Evolutionary conservation across 2,797 vertebrate genomes (phyloP).

Genomic region (Diglossa cyanea): DNA sequence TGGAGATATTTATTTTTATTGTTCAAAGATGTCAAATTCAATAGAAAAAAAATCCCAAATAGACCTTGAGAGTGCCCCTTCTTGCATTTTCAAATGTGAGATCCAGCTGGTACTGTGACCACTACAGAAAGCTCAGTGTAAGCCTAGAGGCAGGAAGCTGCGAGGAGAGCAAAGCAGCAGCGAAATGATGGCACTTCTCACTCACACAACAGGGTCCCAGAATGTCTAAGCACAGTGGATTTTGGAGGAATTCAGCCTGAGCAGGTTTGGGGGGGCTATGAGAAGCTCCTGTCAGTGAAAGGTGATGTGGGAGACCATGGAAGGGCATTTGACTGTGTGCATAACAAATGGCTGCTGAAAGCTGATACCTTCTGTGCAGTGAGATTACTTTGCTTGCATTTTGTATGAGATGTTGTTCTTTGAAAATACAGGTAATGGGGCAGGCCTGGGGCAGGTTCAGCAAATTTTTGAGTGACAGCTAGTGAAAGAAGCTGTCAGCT

Average conservation of each 20-base stretch:
- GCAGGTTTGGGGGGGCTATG: neutral
- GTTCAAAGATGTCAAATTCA: neutral
- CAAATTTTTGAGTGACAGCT: neutral
- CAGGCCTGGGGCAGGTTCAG: neutral
- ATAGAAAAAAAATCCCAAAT: neutral
- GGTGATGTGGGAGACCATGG: accelerated
- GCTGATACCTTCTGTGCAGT: neutral
- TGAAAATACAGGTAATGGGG: neutral
- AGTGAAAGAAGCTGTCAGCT: neutral
- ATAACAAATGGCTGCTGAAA: neutral
- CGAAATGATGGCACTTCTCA: neutral
- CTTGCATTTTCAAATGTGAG: neutral
- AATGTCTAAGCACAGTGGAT: neutral
- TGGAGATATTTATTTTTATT: neutral
- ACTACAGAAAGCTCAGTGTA: neutral
- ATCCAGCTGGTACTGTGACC: neutral
- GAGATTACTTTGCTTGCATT: neutral
- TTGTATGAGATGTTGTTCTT: neutral
- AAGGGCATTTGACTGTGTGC: neutral
- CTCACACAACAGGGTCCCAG: neutral
- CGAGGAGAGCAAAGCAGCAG: neutral
- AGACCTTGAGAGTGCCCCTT: neutral
- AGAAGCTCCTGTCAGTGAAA: neutral
- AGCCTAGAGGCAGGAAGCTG: neutral
- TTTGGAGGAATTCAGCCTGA: neutral